Evolutionary conservation across 2,113 vertebrate genomes (phyloP).

Genomic region (Chamaetylas fuelleborni): DNA sequence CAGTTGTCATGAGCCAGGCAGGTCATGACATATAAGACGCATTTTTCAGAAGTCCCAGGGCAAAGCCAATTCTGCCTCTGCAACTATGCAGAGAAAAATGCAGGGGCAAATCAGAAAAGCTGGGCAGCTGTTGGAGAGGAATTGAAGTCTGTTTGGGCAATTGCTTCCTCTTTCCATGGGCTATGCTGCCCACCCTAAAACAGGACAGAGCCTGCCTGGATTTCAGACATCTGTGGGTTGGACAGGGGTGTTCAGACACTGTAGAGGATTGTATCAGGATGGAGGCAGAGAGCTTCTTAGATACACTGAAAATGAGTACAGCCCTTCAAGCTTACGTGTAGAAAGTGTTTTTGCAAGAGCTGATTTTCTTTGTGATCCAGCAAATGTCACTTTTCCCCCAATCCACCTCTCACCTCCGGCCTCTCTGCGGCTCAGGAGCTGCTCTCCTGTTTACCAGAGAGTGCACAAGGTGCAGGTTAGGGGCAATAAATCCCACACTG

Average conservation of each 20-base stretch:
- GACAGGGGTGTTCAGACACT: not conserved
- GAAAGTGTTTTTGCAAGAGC: not conserved
- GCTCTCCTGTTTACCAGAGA: not conserved
- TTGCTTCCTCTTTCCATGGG: not conserved
- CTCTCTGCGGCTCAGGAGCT: not conserved
- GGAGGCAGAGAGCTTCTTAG: not conserved
- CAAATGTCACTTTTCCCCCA: not conserved
- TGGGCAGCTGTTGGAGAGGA: constrained; percentile 11
- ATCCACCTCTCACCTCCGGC: not conserved
- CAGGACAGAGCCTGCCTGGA: not conserved
- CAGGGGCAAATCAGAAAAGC: not conserved
- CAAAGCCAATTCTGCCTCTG: constrained; percentile 42
- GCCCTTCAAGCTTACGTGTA: not conserved
- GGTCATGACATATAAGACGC: constrained; percentile 52
- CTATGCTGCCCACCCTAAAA: not conserved
- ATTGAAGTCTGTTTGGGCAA: not conserved
- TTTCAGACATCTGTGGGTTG: not conserved
- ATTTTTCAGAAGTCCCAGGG: constrained; percentile 50
- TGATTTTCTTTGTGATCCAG: not conserved
- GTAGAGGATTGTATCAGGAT: not conserved
- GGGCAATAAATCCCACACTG: not conserved
- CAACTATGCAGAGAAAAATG: constrained; percentile 33
- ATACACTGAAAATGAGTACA: not conserved
- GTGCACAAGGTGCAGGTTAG: not conserved
- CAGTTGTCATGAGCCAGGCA: constrained; percentile 50